Conservation (phyloP, 2,797 vertebrate genomes). For the Dromococcyx pavoninus region DNA sequence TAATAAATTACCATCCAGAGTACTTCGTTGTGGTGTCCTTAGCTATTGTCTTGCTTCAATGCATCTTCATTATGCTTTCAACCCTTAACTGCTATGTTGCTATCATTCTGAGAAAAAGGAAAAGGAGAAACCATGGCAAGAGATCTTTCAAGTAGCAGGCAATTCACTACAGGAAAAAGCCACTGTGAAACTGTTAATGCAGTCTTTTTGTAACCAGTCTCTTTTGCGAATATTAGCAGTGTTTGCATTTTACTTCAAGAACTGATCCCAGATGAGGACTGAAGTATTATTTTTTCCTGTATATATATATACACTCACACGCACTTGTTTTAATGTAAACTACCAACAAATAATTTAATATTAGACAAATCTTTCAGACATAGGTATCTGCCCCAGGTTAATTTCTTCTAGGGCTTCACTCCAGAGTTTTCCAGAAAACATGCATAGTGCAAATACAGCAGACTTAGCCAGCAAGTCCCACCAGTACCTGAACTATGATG, state of each 20-base stretch:
- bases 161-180: neutral
- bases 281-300: neutral
- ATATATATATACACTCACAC: neutral
- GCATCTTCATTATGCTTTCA: neutral
- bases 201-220: neutral
- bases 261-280: neutral
- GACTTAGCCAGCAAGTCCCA: neutral
- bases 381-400: neutral
- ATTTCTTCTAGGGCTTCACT: neutral
- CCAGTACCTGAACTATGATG: fast-evolving
- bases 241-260: neutral
- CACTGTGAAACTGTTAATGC: constrained; percentile 9
- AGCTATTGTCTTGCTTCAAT: neutral
- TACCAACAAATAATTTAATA: neutral
- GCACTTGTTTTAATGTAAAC: neutral
- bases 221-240: neutral
- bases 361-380: neutral
- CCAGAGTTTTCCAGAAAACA: neutral
- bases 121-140: neutral
- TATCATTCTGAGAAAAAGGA: neutral
- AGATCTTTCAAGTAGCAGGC: neutral
- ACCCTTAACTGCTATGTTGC: neutral
- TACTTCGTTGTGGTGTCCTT: neutral
- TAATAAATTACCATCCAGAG: neutral
- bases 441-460: neutral